A percentile compares a stretch with the other conserved stretches of the same genome.
phyloP scores from a whole-genome alignment of 1,140 invertebrate genomes.

The Druon quercuslanigerum region DNA sequence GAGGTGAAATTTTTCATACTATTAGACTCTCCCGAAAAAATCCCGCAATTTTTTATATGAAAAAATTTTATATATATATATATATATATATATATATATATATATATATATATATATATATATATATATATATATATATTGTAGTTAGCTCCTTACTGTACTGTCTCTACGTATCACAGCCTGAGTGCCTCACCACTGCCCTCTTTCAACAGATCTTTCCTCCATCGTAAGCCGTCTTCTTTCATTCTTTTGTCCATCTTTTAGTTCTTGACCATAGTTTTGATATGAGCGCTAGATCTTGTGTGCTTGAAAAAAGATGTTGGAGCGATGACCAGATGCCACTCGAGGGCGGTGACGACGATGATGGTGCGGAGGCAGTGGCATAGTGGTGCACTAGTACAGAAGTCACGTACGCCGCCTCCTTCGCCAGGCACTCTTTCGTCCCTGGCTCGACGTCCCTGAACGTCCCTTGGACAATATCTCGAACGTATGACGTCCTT shows the following conservation, averaged over 20 bases:
- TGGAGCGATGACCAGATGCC: not conserved
- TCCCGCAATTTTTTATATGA: too few species aligned
- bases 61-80: constrained; percentile 30
- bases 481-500: not conserved
- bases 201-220: constrained; percentile 46
- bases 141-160: constrained; percentile 73
- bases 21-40: too few species aligned
- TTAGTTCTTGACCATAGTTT: not conserved
- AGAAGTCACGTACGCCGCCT: constrained; percentile 65
- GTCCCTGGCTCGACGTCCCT: constrained; percentile 31
- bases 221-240: constrained; percentile 7
- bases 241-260: constrained; percentile 21
- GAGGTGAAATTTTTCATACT: too few species aligned
- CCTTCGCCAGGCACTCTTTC: constrained; percentile 31
- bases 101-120: constrained; percentile 40
- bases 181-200: constrained; percentile 75
- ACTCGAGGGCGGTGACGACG: constrained; percentile 17
- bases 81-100: constrained; percentile 16
- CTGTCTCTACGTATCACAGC: constrained; percentile 76
- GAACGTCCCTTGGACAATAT: constrained; percentile 4
- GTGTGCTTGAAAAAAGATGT: constrained; percentile 1
- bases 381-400: constrained; percentile 74
- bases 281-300: not conserved
- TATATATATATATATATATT: constrained; percentile 60
- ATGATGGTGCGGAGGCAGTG: constrained; percentile 65